Conservation (phyloP, 2,113 vertebrate species). For the Takifugu flavidus region DNA sequence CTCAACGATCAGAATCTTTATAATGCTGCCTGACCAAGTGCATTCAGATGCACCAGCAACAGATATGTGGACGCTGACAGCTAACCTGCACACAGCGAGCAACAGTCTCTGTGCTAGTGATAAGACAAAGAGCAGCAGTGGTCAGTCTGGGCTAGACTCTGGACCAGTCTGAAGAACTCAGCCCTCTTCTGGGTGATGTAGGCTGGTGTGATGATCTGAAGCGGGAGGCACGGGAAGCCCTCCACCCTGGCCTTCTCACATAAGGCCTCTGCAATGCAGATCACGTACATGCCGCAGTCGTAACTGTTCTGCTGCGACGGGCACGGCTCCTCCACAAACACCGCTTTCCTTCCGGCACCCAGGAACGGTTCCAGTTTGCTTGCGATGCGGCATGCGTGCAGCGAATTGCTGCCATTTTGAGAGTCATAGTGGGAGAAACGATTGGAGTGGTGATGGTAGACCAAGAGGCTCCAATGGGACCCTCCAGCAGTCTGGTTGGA, state of each 20-base stretch:
- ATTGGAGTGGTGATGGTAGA: conserved; percentile 81
- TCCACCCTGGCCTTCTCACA: conserved; percentile 75
- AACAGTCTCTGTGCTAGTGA: conserved; percentile 14
- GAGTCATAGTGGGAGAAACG: conserved; percentile 94
- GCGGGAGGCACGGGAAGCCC: conserved; percentile 65
- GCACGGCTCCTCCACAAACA: conserved; percentile 84
- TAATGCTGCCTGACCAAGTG: conserved; percentile 28
- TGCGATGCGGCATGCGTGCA: conserved; percentile 85
- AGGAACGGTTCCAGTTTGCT: conserved; percentile 84
- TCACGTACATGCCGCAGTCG: conserved; percentile 98
- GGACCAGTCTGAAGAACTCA: conserved; percentile 87
- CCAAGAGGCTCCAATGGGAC: conserved; percentile 94
- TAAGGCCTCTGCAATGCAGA: conserved; percentile 87
- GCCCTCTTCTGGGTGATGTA: conserved; percentile 87
- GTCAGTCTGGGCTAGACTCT: conserved; percentile 80
- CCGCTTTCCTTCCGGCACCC: conserved; percentile 66
- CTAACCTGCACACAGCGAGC: conserved; percentile 28
- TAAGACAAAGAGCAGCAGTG: conserved; percentile 35
- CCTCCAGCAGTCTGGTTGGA: conserved; percentile 87
- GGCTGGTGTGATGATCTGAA: conserved; percentile 84
- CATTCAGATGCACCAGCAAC: conserved; percentile 48
- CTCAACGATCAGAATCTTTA: conserved; percentile 27
- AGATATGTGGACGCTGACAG: conserved; percentile 30
- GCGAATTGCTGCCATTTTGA: conserved; percentile 83
- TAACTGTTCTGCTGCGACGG: conserved; percentile 96